Conservation (phyloP, 2,888 invertebrate species). For the Ligdia adustata region DNA sequence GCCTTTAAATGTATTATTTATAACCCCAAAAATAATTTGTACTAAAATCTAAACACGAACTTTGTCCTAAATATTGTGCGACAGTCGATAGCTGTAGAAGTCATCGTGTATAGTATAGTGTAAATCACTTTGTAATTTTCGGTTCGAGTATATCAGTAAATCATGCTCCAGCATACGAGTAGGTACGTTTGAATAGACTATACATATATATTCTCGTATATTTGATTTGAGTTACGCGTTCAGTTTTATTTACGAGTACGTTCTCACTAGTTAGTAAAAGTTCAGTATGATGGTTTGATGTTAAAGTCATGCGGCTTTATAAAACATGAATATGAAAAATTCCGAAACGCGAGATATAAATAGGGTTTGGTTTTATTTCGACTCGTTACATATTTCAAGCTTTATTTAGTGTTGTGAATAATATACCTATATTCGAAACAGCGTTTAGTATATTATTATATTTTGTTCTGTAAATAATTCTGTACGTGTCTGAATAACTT, state of each 20-base stretch:
- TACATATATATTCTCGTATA: constrained; percentile 2
- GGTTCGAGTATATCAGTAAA: background rate
- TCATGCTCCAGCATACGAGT: constrained; percentile 4
- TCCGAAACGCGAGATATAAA: constrained; percentile 5
- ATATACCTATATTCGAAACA: too few species aligned
- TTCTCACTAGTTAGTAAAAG: constrained; percentile 14
- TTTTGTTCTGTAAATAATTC: too few species aligned
- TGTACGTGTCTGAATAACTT: too few species aligned
- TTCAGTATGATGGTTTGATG: constrained; percentile 7
- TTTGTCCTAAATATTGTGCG: background rate
- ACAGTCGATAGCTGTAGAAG: too few species aligned
- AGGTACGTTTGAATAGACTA: constrained; percentile 7
- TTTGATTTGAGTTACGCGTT: constrained; percentile 11
- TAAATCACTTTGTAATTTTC: constrained; percentile 9
- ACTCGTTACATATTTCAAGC: background rate
- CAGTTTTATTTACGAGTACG: constrained; percentile 16
- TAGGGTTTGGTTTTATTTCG: constrained; percentile 6
- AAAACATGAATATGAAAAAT: constrained; percentile 12
- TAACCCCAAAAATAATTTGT: too few species aligned
- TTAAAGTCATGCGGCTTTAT: constrained; percentile 4
- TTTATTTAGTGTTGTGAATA: too few species aligned
- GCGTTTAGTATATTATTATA: too few species aligned
- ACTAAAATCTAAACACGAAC: too few species aligned
- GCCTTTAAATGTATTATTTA: too few species aligned
- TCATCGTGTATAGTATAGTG: background rate